Conservation (phyloP, 2,888 invertebrate species). For the Ceraclea dissimilis region DNA sequence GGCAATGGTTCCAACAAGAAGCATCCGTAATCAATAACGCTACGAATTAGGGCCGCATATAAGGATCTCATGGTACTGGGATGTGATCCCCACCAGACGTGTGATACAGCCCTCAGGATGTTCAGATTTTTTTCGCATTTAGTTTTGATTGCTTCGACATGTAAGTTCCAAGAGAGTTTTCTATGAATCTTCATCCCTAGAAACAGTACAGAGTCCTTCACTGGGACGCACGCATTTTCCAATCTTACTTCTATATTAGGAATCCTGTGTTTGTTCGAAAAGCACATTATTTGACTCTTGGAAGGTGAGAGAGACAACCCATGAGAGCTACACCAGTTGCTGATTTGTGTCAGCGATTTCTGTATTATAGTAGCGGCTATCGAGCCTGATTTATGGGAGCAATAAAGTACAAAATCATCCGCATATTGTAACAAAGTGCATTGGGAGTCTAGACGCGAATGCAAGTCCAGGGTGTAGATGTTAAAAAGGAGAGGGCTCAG, state of each 20-base stretch:
- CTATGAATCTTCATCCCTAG: neutral
- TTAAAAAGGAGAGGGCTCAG: neutral
- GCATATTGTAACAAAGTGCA: neutral
- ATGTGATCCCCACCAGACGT: neutral
- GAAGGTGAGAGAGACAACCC: neutral
- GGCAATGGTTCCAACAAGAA: neutral
- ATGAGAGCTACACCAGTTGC: neutral
- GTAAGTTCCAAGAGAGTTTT: neutral
- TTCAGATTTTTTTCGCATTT: neutral
- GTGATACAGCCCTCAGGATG: neutral
- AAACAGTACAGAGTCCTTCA: neutral
- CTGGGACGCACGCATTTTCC: neutral
- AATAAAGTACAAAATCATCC: neutral
- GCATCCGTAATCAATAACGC: neutral
- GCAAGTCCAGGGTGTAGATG: neutral
- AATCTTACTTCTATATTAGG: neutral
- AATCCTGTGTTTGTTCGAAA: neutral
- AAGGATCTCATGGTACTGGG: neutral
- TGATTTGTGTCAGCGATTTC: neutral
- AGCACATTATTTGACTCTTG: neutral
- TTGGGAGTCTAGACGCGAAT: neutral
- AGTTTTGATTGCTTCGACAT: neutral
- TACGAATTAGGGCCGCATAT: neutral
- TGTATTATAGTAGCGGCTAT: neutral
- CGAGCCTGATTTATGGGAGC: neutral